These are phyloP conservation scores for Pseudomyrmex concolor DNA, from an alignment of 1,140 invertebrate genomes.

Conservation along the genomic window DNA sequence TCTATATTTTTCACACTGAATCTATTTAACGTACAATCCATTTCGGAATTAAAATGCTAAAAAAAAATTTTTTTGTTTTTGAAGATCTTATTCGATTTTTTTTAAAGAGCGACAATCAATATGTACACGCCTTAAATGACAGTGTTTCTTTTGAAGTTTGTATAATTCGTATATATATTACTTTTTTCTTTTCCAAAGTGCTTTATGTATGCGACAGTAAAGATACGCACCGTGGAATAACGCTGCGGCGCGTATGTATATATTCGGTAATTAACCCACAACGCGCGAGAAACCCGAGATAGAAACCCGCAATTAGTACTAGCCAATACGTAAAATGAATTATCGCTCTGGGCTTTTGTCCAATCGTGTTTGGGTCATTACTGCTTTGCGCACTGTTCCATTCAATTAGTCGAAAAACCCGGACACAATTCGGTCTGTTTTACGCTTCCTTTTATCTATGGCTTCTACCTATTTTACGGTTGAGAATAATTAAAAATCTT, in stretches of 20 bases:
- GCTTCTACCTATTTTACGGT: background rate
- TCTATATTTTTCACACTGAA: no score
- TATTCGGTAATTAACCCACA: constrained; percentile 71
- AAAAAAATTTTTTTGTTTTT: no score
- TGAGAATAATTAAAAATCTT: constrained; percentile 2
- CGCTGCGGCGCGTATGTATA: constrained; percentile 29
- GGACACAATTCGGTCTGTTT: background rate
- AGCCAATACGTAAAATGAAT: constrained; percentile 78
- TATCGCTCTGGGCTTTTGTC: constrained; percentile 72
- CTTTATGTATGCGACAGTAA: constrained; percentile 9
- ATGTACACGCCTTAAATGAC: background rate
- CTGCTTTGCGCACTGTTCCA: constrained; percentile 52
- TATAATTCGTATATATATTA: background rate
- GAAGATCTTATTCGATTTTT: background rate
- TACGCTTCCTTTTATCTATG: constrained; percentile 19
- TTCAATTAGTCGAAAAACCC: constrained; percentile 64
- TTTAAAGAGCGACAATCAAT: background rate
- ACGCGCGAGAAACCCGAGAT: constrained; percentile 69
- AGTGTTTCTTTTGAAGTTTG: background rate
- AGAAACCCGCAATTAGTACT: constrained; percentile 76
- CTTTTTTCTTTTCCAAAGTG: background rate
- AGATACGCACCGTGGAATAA: constrained; percentile 12
- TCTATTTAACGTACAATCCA: no score
- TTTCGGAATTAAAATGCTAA: no score
- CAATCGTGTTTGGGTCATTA: constrained; percentile 61